These are phyloP conservation scores for Pseudorhiza aurosa DNA, from an alignment of 30 jellyfish, hydroid and myxozoan genomes.

Conservation along the genomic window DNA sequence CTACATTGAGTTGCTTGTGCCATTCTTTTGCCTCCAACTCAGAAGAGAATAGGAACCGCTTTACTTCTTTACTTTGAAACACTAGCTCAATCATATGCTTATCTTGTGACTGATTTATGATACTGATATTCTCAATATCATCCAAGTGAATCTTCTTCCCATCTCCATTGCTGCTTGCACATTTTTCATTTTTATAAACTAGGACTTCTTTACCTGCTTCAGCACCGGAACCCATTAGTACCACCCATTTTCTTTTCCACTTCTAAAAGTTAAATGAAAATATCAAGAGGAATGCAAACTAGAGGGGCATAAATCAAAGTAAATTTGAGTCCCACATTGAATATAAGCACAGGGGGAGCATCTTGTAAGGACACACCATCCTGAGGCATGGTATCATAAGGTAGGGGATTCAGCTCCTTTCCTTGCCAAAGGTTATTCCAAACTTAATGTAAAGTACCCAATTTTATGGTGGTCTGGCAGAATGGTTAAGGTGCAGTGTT, in stretches of 20 bases:
- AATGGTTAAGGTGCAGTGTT: no score
- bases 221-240: slow-evolving; percentile 9
- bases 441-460: no score
- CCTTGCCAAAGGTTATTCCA: no score
- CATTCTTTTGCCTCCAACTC: slow-evolving; percentile 40
- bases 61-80: background rate
- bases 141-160: slow-evolving; percentile 11
- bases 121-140: background rate
- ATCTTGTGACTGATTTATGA: background rate
- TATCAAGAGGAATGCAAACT: background rate
- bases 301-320: background rate
- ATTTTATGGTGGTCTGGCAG: no score
- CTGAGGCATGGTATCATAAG: no score
- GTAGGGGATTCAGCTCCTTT: no score
- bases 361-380: no score
- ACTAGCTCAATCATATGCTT: background rate
- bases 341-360: background rate
- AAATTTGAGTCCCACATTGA: background rate
- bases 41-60: slow-evolving; percentile 25
- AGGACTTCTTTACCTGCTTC: background rate
- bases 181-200: slow-evolving; percentile 28
- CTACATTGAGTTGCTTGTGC: slow-evolving; percentile 43
- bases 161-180: background rate
- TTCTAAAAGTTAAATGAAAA: slow-evolving; percentile 28
- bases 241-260: slow-evolving; percentile 64